Base-by-base conservation (phyloP, 2,113 vertebrate genomes). In the Toxotes jaculatrix region DNA sequence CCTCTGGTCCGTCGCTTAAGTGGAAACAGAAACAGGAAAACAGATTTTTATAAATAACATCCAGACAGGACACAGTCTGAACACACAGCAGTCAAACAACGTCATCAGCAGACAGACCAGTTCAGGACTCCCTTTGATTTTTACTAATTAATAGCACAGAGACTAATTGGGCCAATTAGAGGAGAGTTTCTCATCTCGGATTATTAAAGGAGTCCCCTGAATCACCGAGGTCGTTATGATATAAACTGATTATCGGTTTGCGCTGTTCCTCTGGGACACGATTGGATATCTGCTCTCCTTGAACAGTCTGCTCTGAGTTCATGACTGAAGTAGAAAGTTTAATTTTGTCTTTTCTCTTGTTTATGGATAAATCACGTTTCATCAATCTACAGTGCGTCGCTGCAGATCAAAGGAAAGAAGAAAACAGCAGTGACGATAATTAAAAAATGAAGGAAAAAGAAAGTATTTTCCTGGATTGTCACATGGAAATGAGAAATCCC, bases 1-100 rank as follows among this genome's bases (percentile, higher is more conserved):
- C 93, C 74, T 88, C 82, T 91, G 85, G 80, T 87, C 73, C 87
- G 93, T 87, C 5, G 36, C 94, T 95, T 90, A 31, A 80, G 74
- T 64, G 73, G 27, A 90, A 84, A 87, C 34, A 89, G 32, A 84
- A 74, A 84, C 55, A 84, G 71, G 62, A 80, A 82, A 47, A 70
- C 19, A 43, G 19, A 13, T 5, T 19, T 36, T 85, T 78, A 80
- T 27, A 55, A 74, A 71, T 4, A 21, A 51, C 36, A 72, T 40
- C 11, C 16, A 61, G 36, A 17, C 56, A 70, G 76, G 45, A 83
- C 59, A 5, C 57, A 4, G 56, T 40, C 45, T 6, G 3, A 73
- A 31, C 11, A 64, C 10, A 4, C 10, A 57, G n/a, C 69, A 69
- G 23, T n/a, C 55, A 32, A 57, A 47, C 42, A 40, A 34, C 16